Evolutionary conservation across 2,113 vertebrate genomes (phyloP), one percentile per base, ranked within the genome.

Genomic region (Mugil cephalus): DNA sequence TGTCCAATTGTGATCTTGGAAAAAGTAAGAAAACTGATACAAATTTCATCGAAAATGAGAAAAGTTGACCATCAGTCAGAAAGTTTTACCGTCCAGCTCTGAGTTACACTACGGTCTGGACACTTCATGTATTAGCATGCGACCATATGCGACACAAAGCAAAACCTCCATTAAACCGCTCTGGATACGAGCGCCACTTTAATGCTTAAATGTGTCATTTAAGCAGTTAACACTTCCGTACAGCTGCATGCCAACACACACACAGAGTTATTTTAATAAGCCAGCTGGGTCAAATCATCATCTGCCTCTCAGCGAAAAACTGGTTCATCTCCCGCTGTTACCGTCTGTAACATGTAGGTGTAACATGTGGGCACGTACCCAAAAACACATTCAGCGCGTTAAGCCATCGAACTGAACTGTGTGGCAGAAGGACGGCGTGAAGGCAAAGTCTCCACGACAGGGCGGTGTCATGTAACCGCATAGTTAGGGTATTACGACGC

Each of bases 211-310:
- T 53, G 46, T 54, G 63, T 65, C 39, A 61, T 55, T 3, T 53
- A 42, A 19, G 13, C 18, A 10, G 21, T 52, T 36, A 24, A 55
- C 10, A 58, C 15, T 13, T 35, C 17, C 30, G 39, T 39, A 18
- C 10, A 3, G 10, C 17, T 15, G 6, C 48, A 40, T 0, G 4
- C 58, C 24, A 30, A 43, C 48, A 42, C 13, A 35, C 54, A 53
- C 56, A 48, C 58, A 51, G n/a, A 50, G 10, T 6, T 46, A 46
- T 62, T 46, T 2, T 30, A 39, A 62, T 65, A 54, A 50, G 59
- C 53, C 40, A 38, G 64, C 47, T 51, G 56, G 34, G 55, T 77
- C 36, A 74, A 46, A 42, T 40, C 30, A 17, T 45, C 40, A 30
- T 30, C 76, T 10, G 36, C 9, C 1, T 18, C 15, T 66, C 13